Conservation (phyloP, 2,113 vertebrate genomes). For the Morone saxatilis region DNA sequence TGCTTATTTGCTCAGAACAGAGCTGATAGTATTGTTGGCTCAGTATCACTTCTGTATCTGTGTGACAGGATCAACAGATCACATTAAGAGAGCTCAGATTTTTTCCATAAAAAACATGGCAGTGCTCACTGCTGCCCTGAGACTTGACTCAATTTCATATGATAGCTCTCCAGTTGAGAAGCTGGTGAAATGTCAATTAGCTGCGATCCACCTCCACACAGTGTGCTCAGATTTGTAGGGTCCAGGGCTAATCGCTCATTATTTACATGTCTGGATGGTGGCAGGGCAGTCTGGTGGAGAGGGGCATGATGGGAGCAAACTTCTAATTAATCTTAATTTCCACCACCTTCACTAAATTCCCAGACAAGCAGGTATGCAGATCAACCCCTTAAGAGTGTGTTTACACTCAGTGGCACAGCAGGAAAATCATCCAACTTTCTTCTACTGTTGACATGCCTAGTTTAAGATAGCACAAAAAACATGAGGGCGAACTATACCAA, state of each 20-base stretch:
- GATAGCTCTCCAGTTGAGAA: conserved; percentile 50
- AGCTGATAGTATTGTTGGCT: not conserved
- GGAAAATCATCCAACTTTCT: not conserved
- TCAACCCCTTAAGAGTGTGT: not conserved
- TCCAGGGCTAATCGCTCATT: conserved; percentile 59
- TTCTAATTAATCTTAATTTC: too few species aligned
- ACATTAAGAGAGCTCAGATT: not conserved
- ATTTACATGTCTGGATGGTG: conserved; percentile 39
- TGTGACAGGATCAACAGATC: not conserved
- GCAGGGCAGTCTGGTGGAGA: too few species aligned
- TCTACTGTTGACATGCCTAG: too few species aligned
- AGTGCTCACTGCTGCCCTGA: conserved; percentile 11
- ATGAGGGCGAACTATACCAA: too few species aligned
- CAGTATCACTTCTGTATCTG: not conserved
- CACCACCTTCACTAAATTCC: too few species aligned
- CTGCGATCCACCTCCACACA: conserved; percentile 41
- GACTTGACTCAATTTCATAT: conserved; percentile 25
- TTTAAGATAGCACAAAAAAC: too few species aligned
- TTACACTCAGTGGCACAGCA: too few species aligned
- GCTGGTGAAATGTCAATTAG: conserved; percentile 64
- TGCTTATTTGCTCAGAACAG: too few species aligned
- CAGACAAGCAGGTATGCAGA: not conserved
- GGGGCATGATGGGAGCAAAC: too few species aligned
- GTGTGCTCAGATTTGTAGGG: conserved; percentile 9
- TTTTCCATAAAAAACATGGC: not conserved